A percentile compares a stretch with the other conserved stretches of the same genome.
phyloP scores from a whole-genome alignment of 2,797 vertebrate genomes.

The Gallirallus australis region DNA sequence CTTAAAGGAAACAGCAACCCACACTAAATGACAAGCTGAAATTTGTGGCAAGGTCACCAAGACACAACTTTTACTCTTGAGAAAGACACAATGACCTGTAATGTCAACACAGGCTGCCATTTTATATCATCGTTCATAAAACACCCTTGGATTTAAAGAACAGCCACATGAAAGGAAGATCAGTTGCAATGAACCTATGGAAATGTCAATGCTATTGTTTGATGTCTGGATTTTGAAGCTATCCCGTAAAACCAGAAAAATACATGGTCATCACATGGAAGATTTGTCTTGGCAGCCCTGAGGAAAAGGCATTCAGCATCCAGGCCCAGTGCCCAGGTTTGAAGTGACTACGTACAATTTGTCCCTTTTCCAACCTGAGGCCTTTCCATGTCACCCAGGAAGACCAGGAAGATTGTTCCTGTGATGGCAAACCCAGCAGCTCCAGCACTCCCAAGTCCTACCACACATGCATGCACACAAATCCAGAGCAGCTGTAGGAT shows the following conservation, averaged over 20 bases:
- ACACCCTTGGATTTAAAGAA: background rate
- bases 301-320: background rate
- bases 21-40: background rate
- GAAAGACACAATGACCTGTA: background rate
- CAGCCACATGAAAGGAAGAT: background rate
- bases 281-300: background rate
- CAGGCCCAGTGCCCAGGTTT: background rate
- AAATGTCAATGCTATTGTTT: background rate
- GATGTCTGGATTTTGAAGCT: background rate
- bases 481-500: background rate
- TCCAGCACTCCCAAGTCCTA: background rate
- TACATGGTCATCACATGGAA: background rate
- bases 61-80: background rate
- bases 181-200: background rate
- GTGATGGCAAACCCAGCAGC: background rate
- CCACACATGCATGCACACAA: background rate
- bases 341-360: background rate
- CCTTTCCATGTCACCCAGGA: background rate
- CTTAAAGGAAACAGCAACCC: background rate
- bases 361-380: background rate
- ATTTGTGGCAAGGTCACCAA: background rate
- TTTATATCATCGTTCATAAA: background rate
- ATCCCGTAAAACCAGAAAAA: background rate
- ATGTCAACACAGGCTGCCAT: background rate
- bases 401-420: rapidly evolving